These are phyloP conservation scores for Nothocercus julius DNA, from an alignment of 2,113 vertebrate genomes.

Conservation along the genomic window DNA sequence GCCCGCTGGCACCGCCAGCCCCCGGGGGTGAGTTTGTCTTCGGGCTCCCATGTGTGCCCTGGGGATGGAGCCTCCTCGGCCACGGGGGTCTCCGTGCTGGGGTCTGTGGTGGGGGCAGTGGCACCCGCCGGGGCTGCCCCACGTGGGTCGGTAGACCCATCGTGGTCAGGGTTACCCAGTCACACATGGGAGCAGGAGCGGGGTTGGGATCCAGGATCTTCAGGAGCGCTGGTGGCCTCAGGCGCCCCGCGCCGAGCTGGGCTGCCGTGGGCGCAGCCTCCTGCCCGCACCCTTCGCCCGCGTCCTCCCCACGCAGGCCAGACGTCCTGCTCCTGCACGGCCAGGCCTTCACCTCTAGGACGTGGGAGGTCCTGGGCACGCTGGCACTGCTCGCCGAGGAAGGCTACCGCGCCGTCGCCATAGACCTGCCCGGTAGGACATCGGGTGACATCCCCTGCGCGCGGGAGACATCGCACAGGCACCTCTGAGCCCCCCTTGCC, in stretches of 20 bases:
- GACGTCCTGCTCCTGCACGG: constrained; percentile 92
- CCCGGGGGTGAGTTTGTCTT: constrained; percentile 79
- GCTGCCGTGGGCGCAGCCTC: fast-evolving
- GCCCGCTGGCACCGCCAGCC: constrained; percentile 63
- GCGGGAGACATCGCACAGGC: not conserved
- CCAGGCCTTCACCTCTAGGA: constrained; percentile 91
- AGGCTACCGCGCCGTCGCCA: constrained; percentile 87
- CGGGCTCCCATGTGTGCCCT: too few relatives aligned
- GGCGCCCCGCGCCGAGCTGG: not conserved
- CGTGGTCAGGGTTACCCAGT: not conserved
- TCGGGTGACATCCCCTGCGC: not conserved
- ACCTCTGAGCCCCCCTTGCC: not conserved
- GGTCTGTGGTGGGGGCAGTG: too few relatives aligned
- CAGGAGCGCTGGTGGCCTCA: fast-evolving
- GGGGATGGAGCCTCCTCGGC: too few relatives aligned
- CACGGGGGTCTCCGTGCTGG: too few relatives aligned
- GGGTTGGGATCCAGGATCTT: not conserved
- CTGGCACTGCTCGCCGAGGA: constrained; percentile 85
- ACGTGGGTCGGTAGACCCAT: too few relatives aligned
- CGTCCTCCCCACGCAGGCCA: constrained; percentile 71
- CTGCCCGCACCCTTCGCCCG: fast-evolving
- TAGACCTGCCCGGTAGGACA: constrained; percentile 92
- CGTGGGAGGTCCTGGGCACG: constrained; percentile 92
- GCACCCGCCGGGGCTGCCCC: too few relatives aligned
- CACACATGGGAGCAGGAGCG: not conserved